These are phyloP conservation scores for Invenusta paracnida DNA, from an alignment of 2,888 invertebrate species.

Conservation along the genomic window DNA sequence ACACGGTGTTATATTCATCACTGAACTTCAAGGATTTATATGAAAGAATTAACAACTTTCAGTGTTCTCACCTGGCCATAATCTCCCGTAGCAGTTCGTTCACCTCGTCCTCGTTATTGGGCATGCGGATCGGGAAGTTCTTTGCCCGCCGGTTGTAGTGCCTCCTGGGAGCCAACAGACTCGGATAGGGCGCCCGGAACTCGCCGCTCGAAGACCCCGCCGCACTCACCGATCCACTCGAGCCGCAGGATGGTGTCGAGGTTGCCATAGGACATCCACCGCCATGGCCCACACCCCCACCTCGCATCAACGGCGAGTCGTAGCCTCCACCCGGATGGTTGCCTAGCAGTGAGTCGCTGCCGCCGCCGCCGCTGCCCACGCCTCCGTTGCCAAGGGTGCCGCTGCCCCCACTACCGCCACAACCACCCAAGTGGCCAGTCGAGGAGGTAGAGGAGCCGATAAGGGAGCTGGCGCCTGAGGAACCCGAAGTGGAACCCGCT, in stretches of 20 bases:
- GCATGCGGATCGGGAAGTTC: conserved; percentile 26
- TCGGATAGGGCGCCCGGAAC: conserved; percentile 16
- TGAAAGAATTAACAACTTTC: too few relatives aligned
- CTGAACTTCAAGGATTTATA: too few relatives aligned
- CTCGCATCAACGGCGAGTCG: neutral
- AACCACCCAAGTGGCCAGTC: neutral
- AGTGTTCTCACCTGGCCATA: conserved; percentile 40
- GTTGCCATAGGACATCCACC: neutral
- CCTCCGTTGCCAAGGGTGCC: neutral
- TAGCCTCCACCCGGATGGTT: neutral
- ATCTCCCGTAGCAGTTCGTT: conserved; percentile 37
- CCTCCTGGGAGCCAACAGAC: neutral
- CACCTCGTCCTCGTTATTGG: conserved; percentile 22
- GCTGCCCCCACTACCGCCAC: neutral
- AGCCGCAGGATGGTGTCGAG: neutral
- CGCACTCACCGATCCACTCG: too few relatives aligned
- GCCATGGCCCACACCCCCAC: neutral
- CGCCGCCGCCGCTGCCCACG: neutral
- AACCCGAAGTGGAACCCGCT: neutral
- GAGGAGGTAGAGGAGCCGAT: neutral
- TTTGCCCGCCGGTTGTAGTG: conserved; percentile 36
- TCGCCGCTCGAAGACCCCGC: too few relatives aligned
- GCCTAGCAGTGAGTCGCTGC: neutral
- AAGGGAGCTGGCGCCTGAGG: neutral
- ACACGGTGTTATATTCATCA: too few relatives aligned